Evolutionary conservation across 2,797 vertebrate species (phyloP).

Genomic region (Rhadinocentrus ornatus): DNA sequence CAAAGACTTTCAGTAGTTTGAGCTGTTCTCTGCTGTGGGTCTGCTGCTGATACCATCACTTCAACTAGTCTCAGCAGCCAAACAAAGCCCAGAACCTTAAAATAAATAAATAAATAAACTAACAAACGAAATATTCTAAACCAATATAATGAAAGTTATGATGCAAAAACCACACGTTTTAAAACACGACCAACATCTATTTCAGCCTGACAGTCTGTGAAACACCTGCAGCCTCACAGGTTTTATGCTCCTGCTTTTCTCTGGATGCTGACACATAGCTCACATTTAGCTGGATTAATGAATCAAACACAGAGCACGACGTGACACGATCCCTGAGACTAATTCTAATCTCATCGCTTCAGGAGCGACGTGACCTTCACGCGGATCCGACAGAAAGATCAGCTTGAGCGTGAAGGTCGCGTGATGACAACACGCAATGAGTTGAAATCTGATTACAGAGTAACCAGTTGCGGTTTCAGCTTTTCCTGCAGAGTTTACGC

Average conservation of each 20-base stretch:
- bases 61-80: slow-evolving; percentile 1
- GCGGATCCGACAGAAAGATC: background rate
- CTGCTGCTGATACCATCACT: slow-evolving; percentile 6
- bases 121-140: background rate
- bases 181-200: background rate
- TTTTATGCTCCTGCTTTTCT: slow-evolving; percentile 23
- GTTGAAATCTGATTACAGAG: background rate
- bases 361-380: background rate
- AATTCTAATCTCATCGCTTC: slow-evolving; percentile 6
- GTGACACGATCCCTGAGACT: slow-evolving; percentile 27
- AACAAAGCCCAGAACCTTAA: slow-evolving; percentile 18
- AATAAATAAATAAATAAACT: background rate
- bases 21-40: background rate
- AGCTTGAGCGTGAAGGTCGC: too few species aligned
- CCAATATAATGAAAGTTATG: too few species aligned
- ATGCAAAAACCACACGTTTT: too few species aligned
- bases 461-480: background rate
- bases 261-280: slow-evolving; percentile 21
- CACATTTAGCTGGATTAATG: slow-evolving; percentile 1
- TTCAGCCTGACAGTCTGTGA: slow-evolving; percentile 11
- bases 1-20: slow-evolving; percentile 11
- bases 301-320: slow-evolving; percentile 1
- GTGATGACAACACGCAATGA: background rate
- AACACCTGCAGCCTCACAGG: slow-evolving; percentile 55
- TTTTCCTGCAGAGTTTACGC: background rate